Evolutionary conservation across 2,888 invertebrate species (phyloP).

Genomic region (Stenodera caucasica): DNA sequence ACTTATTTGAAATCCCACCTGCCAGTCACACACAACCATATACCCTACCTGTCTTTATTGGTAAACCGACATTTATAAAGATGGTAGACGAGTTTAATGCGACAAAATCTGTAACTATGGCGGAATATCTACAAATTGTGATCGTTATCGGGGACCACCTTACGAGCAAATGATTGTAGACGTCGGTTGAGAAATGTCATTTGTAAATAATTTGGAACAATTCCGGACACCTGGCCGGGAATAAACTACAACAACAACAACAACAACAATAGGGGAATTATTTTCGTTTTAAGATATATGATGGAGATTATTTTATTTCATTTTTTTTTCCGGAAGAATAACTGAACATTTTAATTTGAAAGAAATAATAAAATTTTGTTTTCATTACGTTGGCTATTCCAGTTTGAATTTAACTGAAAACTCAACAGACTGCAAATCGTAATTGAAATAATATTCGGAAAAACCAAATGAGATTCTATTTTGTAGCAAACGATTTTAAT

Average conservation of each 20-base stretch:
- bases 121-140: background rate
- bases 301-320: no score
- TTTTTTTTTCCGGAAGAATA: no score
- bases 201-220: conserved; percentile 3
- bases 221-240: background rate
- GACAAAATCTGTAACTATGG: no score
- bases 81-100: no score
- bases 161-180: background rate
- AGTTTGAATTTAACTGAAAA: background rate
- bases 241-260: background rate
- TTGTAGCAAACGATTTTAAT: background rate
- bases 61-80: background rate
- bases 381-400: background rate
- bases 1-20: conserved; percentile 33
- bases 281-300: conserved; percentile 1
- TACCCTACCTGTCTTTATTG: conserved; percentile 35
- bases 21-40: conserved; percentile 36
- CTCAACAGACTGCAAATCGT: background rate
- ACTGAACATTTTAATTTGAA: no score
- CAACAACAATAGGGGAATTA: background rate
- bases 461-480: background rate
- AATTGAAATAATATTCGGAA: background rate
- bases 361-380: background rate
- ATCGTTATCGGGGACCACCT: background rate
- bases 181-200: background rate